Percentiles rank a stretch among this genome's conserved stretches.
Evolutionary conservation across 2,113 vertebrate species (phyloP).

Genomic region (Plecturocebus donacophilus): DNA sequence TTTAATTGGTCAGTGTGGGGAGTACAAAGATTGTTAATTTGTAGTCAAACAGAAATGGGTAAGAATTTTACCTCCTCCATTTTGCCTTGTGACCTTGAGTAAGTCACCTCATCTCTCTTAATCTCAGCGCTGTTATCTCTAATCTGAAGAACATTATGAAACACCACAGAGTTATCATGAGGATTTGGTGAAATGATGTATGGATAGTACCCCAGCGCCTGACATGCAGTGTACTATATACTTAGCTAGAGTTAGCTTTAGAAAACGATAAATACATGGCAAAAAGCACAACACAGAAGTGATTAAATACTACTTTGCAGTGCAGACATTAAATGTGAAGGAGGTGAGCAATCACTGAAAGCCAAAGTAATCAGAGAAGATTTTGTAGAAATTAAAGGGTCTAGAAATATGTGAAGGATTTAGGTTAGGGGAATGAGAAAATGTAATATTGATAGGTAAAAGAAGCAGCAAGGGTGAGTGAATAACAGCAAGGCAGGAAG

Average conservation of each 20-base stretch:
- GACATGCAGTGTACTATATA: not conserved
- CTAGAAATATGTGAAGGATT: not conserved
- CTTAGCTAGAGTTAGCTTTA: not conserved
- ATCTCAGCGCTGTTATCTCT: not conserved
- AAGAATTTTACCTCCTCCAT: not conserved
- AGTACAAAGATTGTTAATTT: not conserved
- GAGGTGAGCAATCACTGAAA: not conserved
- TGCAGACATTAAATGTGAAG: not conserved
- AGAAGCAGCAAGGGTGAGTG: not conserved
- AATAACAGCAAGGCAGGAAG: not conserved
- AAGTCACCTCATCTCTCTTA: not conserved
- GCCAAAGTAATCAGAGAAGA: not conserved
- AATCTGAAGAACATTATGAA: not conserved
- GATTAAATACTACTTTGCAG: not conserved
- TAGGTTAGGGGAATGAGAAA: not conserved
- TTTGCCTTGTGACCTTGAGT: not conserved
- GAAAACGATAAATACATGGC: not conserved
- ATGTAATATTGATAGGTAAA: not conserved
- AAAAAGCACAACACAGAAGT: not conserved
- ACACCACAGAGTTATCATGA: not conserved
- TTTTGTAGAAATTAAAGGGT: not conserved
- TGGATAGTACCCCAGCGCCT: not conserved
- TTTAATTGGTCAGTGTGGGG: not conserved
- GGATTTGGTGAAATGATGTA: not conserved
- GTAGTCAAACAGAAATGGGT: not conserved